Evolutionary conservation across 2,113 vertebrate genomes (phyloP).

Genomic region (Gavialis gangeticus): DNA sequence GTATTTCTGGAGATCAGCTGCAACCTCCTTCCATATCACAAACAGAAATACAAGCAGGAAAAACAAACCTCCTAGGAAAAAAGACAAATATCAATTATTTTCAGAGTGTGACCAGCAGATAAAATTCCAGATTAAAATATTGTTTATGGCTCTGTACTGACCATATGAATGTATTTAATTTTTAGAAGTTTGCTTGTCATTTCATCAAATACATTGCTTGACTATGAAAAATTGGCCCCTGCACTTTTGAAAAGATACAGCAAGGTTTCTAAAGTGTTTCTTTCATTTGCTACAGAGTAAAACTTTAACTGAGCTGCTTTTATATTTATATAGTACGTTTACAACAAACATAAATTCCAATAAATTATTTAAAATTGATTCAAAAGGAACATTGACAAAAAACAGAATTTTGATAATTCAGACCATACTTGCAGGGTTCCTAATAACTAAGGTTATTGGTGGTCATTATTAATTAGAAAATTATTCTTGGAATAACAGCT

Average conservation of each 20-base stretch:
- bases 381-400: not conserved
- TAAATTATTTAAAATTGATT: not conserved
- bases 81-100: not conserved
- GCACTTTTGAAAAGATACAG: not conserved
- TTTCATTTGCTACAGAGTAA: not conserved
- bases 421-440: not conserved
- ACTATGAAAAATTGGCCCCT: not conserved
- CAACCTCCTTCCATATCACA: constrained; percentile 90
- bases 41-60: constrained; percentile 84
- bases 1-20: constrained; percentile 85
- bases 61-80: constrained; percentile 82
- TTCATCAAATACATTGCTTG: not conserved
- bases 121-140: not conserved
- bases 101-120: not conserved
- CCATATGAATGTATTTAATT: not conserved
- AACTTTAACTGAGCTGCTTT: not conserved
- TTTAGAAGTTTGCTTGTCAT: not conserved
- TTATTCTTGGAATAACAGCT: not conserved
- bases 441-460: not conserved
- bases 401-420: not conserved
- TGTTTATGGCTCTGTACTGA: not conserved
- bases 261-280: not conserved
- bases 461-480: not conserved
- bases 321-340: not conserved
- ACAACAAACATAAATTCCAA: not conserved